phyloP scores from a whole-genome alignment of 2,797 vertebrate species.

The Takifugu ocellatus region DNA sequence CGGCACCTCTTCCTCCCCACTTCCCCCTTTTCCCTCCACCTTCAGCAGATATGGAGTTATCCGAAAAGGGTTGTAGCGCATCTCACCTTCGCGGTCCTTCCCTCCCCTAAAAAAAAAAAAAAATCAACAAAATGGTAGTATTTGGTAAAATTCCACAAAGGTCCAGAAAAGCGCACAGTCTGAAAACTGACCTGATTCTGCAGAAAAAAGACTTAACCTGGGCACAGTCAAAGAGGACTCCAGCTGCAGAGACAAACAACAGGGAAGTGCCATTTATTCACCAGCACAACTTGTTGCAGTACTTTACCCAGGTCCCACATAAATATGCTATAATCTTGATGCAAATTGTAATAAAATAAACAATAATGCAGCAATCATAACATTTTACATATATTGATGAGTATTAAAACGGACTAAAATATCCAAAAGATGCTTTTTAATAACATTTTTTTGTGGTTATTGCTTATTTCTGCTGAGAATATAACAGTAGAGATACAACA shows the following conservation, averaged over 20 bases:
- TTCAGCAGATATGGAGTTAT: conserved; percentile 84
- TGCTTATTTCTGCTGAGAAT: too few species aligned
- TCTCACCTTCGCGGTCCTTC: conserved; percentile 78
- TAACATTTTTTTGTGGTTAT: too few species aligned
- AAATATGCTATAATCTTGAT: too few species aligned
- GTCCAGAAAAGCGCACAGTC: not conserved
- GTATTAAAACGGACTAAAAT: too few species aligned
- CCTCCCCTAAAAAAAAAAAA: conserved; percentile 70
- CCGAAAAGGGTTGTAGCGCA: conserved; percentile 79
- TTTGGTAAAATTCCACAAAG: conserved; percentile 31
- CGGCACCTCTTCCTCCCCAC: conserved; percentile 72
- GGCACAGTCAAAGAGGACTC: conserved; percentile 75
- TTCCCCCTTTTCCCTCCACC: conserved; percentile 60
- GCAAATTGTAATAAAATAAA: too few species aligned
- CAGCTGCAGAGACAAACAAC: conserved; percentile 58
- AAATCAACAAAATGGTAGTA: not conserved
- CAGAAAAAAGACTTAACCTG: conserved; percentile 92
- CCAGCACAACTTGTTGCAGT: not conserved
- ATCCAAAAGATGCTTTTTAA: too few species aligned
- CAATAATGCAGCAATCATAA: too few species aligned
- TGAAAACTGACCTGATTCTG: conserved; percentile 82
- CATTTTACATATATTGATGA: too few species aligned
- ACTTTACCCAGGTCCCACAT: too few species aligned
- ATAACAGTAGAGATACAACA: too few species aligned
- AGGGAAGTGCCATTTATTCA: conserved; percentile 10